These are phyloP conservation scores for Anadara kagoshimensis DNA, from an alignment of 1,140 invertebrate genomes.

Conservation along the genomic window DNA sequence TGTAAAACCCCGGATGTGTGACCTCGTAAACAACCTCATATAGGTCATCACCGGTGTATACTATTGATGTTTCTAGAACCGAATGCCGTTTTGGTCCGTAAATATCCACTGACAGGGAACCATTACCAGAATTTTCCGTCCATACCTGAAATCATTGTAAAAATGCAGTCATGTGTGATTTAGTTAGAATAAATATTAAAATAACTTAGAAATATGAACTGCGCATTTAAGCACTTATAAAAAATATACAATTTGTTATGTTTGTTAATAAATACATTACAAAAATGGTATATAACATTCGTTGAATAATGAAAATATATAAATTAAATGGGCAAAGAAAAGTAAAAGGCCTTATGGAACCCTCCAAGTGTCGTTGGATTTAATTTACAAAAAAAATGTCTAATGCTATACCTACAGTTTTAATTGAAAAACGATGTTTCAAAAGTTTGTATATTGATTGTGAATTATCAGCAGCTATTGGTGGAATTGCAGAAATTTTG, in stretches of 20 bases:
- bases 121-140: slow-evolving; percentile 40
- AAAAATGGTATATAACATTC: too few species aligned
- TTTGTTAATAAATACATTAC: background rate
- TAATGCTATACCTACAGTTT: too few species aligned
- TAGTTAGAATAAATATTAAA: background rate
- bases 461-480: too few species aligned
- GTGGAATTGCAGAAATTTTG: too few species aligned
- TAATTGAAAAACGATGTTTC: too few species aligned
- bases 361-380: too few species aligned
- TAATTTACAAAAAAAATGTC: too few species aligned
- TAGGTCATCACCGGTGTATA: slow-evolving; percentile 58
- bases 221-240: too few species aligned
- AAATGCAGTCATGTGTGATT: background rate
- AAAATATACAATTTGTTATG: background rate
- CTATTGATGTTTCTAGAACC: slow-evolving; percentile 54
- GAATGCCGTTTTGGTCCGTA: slow-evolving; percentile 56
- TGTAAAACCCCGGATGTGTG: slow-evolving; percentile 60
- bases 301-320: too few species aligned
- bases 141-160: slow-evolving; percentile 48
- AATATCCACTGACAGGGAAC: slow-evolving; percentile 60
- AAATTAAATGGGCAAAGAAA: too few species aligned
- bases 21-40: slow-evolving; percentile 67
- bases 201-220: background rate
- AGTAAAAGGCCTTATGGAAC: too few species aligned
- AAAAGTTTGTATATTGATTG: too few species aligned